Conservation (phyloP, 1,140 invertebrate genomes). For the Pseudoatta argentina region DNA sequence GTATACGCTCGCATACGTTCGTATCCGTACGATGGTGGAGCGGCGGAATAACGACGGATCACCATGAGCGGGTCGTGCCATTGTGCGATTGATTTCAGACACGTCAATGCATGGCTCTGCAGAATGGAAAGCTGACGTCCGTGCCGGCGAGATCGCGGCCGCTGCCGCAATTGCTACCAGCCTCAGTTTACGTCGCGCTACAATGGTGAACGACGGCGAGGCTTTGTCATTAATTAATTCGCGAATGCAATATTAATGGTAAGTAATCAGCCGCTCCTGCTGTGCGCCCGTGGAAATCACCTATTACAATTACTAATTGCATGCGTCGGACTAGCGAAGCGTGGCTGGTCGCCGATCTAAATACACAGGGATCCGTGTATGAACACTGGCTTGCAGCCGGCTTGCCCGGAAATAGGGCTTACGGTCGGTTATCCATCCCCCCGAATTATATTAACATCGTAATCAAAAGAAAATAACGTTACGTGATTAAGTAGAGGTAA, state of each 20-base stretch:
- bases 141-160: conserved; percentile 26
- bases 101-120: conserved; percentile 73
- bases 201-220: conserved; percentile 73
- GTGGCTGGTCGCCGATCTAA: conserved; percentile 40
- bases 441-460: conserved; percentile 14
- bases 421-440: conserved; percentile 12
- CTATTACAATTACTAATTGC: conserved; percentile 83
- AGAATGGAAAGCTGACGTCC: conserved; percentile 38
- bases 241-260: conserved; percentile 84
- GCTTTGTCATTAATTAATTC: conserved; percentile 84
- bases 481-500: neutral
- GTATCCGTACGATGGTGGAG: conserved; percentile 25
- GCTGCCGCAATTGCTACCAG: conserved; percentile 30
- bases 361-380: conserved; percentile 38
- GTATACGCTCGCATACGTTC: conserved; percentile 7
- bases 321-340: conserved; percentile 52
- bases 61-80: conserved; percentile 40
- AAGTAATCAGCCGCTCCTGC: conserved; percentile 82
- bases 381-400: conserved; percentile 24
- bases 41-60: conserved; percentile 46
- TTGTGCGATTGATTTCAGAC: conserved; percentile 81
- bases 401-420: conserved; percentile 60
- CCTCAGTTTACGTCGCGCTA: conserved; percentile 56
- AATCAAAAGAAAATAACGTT: conserved; percentile 30
- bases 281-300: conserved; percentile 74